Evolutionary conservation across 2,888 invertebrate genomes (phyloP).

Genomic region (Spialia ferax): DNA sequence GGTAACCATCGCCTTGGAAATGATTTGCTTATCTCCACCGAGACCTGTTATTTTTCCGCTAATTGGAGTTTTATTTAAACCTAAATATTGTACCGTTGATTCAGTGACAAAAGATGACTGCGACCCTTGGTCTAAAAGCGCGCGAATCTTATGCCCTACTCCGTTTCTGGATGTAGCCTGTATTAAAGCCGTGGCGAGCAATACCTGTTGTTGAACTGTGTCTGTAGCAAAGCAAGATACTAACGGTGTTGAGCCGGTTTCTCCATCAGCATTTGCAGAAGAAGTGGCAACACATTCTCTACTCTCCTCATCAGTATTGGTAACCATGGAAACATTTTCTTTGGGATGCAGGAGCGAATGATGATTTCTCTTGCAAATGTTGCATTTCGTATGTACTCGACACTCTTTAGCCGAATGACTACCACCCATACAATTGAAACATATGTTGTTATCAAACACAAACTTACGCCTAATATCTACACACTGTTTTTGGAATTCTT

Average conservation of each 20-base stretch:
- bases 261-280: background rate
- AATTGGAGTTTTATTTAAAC: slow-evolving; percentile 36
- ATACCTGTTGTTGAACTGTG: slow-evolving; percentile 13
- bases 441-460: slow-evolving; percentile 12
- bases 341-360: slow-evolving; percentile 13
- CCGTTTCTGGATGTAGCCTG: slow-evolving; percentile 41
- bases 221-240: slow-evolving; percentile 1
- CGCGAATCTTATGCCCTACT: slow-evolving; percentile 33
- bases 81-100: slow-evolving; percentile 40
- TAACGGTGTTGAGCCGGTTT: background rate
- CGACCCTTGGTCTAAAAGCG: slow-evolving; percentile 49
- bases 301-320: background rate
- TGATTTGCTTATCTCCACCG: slow-evolving; percentile 12
- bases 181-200: slow-evolving; percentile 45
- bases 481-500: slow-evolving; percentile 1
- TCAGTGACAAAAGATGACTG: slow-evolving; percentile 49
- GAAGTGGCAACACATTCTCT: slow-evolving; percentile 1
- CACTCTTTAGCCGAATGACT: slow-evolving; percentile 16
- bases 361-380: slow-evolving; percentile 13
- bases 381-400: background rate
- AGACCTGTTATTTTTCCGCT: slow-evolving; percentile 25
- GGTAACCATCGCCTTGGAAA: slow-evolving; percentile 4
- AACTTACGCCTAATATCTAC: slow-evolving; percentile 13
- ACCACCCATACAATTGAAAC: slow-evolving; percentile 24
- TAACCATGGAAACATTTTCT: background rate